These are phyloP conservation scores for Sycophila sp. DNA, from an alignment of 1,140 invertebrate genomes.

Conservation along the genomic window DNA sequence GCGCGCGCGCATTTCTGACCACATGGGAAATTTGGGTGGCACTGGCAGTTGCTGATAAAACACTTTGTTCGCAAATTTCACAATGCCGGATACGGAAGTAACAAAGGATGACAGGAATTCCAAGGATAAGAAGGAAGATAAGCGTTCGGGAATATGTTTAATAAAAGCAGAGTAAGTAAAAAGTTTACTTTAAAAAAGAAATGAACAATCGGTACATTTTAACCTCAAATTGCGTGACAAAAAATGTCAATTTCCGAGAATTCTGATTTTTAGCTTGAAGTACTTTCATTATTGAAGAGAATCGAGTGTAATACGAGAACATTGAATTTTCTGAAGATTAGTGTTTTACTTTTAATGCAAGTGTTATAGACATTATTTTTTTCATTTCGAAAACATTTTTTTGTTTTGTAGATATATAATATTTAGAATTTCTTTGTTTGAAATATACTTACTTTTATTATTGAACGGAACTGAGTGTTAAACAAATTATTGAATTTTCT, in stretches of 20 bases:
- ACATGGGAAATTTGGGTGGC: not conserved
- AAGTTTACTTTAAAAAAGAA: not conserved
- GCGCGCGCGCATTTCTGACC: not conserved
- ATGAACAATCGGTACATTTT: not conserved
- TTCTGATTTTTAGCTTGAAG: too few relatives aligned
- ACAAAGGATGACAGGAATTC: not conserved
- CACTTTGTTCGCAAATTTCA: too few relatives aligned
- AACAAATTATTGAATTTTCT: too few relatives aligned
- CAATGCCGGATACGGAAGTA: slow-evolving; percentile 16
- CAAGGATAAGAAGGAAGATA: slow-evolving; percentile 48
- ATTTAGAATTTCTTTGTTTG: slow-evolving; percentile 20
- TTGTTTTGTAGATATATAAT: too few relatives aligned
- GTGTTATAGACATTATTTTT: not conserved
- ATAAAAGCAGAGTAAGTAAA: slow-evolving; percentile 69
- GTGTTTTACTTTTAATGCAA: not conserved
- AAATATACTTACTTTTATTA: too few relatives aligned
- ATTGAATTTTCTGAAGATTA: slow-evolving; percentile 5
- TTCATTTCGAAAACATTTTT: slow-evolving; percentile 4
- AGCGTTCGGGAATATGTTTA: slow-evolving; percentile 64
- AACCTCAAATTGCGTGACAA: slow-evolving; percentile 21
- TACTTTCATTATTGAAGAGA: too few relatives aligned
- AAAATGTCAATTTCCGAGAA: too few relatives aligned
- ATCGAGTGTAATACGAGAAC: too few relatives aligned
- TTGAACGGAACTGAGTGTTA: too few relatives aligned
- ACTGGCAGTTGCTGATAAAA: too few relatives aligned